Evolutionary conservation across 23 tunicate species (phyloP).

Genomic region (Oikopleura dioica): DNA sequence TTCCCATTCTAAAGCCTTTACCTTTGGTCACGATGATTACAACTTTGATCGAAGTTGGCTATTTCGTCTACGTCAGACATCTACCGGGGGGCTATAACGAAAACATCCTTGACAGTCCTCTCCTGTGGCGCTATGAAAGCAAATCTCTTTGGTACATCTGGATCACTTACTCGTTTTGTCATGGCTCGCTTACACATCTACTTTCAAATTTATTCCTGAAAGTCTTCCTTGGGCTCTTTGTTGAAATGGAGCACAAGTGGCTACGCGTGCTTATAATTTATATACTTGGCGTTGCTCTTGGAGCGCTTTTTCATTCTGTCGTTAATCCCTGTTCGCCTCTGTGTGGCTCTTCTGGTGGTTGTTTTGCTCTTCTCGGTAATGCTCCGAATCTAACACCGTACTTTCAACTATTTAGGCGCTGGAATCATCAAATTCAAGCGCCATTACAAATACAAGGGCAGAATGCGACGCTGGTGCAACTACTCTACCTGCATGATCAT

Average conservation of each 20-base stretch:
- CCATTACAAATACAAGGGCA: background rate
- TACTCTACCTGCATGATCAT: background rate
- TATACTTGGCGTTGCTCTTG: background rate
- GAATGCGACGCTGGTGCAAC: background rate
- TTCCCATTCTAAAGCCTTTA: too few relatives aligned
- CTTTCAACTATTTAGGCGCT: too few relatives aligned
- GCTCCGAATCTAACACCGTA: too few relatives aligned
- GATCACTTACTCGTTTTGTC: slow-evolving; percentile 7
- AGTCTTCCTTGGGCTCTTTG: background rate
- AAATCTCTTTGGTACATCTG: too few relatives aligned
- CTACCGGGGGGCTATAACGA: too few relatives aligned
- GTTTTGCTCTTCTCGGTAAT: background rate
- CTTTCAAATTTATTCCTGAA: background rate
- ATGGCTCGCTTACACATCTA: background rate
- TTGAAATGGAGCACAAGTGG: slow-evolving; percentile 13
- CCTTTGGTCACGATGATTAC: background rate
- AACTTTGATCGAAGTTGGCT: background rate
- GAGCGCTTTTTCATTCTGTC: background rate
- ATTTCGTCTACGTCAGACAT: too few relatives aligned
- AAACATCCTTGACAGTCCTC: too few relatives aligned
- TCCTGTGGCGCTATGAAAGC: too few relatives aligned
- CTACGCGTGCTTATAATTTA: background rate
- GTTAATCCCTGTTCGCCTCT: slow-evolving; percentile 6
- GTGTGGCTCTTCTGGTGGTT: slow-evolving; percentile 1
- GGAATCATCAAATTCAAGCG: background rate